Conservation (phyloP, 2,888 invertebrate genomes). For the Hyposoter didymator region DNA sequence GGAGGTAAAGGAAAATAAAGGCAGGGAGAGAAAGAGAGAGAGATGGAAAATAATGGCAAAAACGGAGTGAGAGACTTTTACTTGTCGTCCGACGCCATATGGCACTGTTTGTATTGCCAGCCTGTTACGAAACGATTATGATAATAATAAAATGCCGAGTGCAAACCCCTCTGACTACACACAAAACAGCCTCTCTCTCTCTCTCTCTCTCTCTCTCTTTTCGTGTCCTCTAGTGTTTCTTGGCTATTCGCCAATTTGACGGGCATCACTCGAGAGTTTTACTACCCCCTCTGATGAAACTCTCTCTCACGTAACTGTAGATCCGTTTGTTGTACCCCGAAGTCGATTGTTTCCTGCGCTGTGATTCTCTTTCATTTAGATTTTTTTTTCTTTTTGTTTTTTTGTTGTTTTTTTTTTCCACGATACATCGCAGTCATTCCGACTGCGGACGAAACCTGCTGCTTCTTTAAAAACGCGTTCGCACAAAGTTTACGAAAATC, state of each 20-base stretch:
- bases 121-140: conserved; percentile 82
- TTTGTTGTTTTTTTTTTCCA: conserved; percentile 3
- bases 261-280: conserved; percentile 36
- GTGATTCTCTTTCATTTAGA: conserved; percentile 39
- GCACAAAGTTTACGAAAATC: no score
- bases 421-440: neutral
- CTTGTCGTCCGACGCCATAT: conserved; percentile 79
- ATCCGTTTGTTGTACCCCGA: conserved; percentile 20
- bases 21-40: conserved; percentile 32
- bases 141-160: conserved; percentile 70
- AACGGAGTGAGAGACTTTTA: conserved; percentile 37
- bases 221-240: conserved; percentile 38
- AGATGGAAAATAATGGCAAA: conserved; percentile 35
- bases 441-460: no score
- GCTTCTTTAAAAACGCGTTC: no score
- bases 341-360: conserved; percentile 23
- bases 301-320: conserved; percentile 25
- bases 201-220: conserved; percentile 26
- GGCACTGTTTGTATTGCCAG: conserved; percentile 80
- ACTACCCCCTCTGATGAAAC: conserved; percentile 37
- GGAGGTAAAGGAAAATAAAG: conserved; percentile 31
- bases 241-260: conserved; percentile 64
- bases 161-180: conserved; percentile 45
- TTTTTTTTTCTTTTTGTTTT: neutral
- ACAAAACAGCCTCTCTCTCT: conserved; percentile 18